phyloP scores from a whole-genome alignment of 2,888 invertebrate genomes.

The Malacosoma neustria region DNA sequence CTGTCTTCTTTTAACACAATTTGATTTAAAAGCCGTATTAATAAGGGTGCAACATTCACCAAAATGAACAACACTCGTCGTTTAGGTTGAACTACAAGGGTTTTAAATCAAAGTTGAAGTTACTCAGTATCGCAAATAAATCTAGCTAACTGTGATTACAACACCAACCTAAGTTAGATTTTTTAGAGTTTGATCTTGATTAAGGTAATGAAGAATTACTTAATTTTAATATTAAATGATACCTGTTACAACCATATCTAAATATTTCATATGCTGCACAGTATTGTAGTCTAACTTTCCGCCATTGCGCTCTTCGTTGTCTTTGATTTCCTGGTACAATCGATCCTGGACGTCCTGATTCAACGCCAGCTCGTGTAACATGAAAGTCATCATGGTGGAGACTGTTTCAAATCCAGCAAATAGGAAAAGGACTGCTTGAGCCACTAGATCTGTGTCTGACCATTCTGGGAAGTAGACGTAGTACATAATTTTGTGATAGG shows the following conservation, averaged over 20 bases:
- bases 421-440: constrained; percentile 67
- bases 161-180: no score
- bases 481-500: no score
- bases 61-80: no score
- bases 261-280: constrained; percentile 67
- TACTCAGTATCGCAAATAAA: no score
- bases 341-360: constrained; percentile 72
- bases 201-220: no score
- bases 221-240: constrained; percentile 1
- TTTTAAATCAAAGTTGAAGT: no score
- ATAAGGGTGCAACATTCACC: no score
- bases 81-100: no score
- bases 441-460: constrained; percentile 47
- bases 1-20: no score
- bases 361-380: constrained; percentile 70
- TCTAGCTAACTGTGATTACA: no score
- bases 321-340: constrained; percentile 68
- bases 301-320: constrained; percentile 40
- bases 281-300: constrained; percentile 57
- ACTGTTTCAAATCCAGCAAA: constrained; percentile 70
- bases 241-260: constrained; percentile 77
- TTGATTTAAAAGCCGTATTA: no score
- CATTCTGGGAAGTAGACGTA: constrained; percentile 37
- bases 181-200: no score
- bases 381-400: constrained; percentile 54